These are phyloP conservation scores for Botia almorhae DNA, from an alignment of 2,797 vertebrate genomes.

Conservation along the genomic window DNA sequence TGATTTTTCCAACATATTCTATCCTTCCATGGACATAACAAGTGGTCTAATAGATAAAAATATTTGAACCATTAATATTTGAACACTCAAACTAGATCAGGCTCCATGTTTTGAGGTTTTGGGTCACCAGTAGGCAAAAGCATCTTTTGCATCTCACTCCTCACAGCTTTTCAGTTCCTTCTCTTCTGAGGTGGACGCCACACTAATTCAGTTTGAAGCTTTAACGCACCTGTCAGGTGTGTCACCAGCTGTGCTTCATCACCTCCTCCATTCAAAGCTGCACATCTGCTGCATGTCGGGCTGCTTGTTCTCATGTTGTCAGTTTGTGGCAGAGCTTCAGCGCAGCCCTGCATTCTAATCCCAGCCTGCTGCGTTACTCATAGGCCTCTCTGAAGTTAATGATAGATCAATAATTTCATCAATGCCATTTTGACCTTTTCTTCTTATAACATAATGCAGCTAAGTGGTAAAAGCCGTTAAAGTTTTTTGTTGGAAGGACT, in stretches of 20 bases:
- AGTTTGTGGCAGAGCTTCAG: constrained; percentile 10
- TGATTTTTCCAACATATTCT: no score
- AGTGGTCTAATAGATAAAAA: no score
- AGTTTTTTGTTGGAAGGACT: constrained; percentile 7
- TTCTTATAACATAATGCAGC: constrained; percentile 28
- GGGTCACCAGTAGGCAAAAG: no score
- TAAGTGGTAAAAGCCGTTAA: constrained; percentile 14
- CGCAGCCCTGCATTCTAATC: neutral
- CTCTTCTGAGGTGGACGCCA: neutral
- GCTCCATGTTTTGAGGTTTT: no score
- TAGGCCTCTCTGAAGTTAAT: constrained; percentile 21
- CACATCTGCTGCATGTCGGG: constrained; percentile 23
- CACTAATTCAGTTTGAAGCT: constrained; percentile 4
- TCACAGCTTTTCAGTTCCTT: neutral
- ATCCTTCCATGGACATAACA: no score
- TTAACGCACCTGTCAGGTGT: constrained; percentile 2
- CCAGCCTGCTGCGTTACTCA: neutral
- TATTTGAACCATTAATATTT: no score
- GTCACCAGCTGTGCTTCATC: neutral
- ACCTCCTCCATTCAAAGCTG: neutral
- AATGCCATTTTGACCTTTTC: constrained; percentile 19
- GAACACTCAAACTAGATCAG: no score
- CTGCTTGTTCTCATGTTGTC: constrained; percentile 26
- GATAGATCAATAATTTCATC: constrained; percentile 49
- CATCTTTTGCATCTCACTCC: no score